phyloP scores from a whole-genome alignment of 2,797 vertebrate species.

The Danio kyathit region DNA sequence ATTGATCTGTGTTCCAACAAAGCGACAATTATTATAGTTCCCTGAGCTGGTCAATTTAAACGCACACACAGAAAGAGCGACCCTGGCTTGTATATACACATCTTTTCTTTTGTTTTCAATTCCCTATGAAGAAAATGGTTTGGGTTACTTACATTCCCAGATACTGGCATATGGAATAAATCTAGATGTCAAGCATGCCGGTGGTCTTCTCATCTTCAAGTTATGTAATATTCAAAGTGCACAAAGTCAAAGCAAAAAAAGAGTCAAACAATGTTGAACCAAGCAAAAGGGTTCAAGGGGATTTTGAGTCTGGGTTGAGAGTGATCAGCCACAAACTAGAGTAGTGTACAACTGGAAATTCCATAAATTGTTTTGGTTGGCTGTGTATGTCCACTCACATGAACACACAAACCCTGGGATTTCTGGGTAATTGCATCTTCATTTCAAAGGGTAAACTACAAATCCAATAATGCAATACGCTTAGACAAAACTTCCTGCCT shows the following conservation, averaged over 20 bases:
- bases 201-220: conserved; percentile 71
- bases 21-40: no score
- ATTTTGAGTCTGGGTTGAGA: conserved; percentile 45
- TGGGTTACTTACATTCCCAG: conserved; percentile 64
- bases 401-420: conserved; percentile 1
- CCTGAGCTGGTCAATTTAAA: no score
- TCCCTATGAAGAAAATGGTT: conserved; percentile 42
- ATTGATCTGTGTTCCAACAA: no score
- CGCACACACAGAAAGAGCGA: background rate
- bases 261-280: conserved; percentile 24
- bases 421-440: conserved; percentile 39
- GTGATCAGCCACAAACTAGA: conserved; percentile 32
- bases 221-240: conserved; percentile 71
- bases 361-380: conserved; percentile 44
- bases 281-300: conserved; percentile 39
- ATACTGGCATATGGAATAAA: conserved; percentile 76
- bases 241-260: conserved; percentile 56
- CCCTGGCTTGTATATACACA: background rate
- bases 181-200: conserved; percentile 75
- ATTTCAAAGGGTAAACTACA: conserved; percentile 16
- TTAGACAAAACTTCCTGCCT: conserved; percentile 30
- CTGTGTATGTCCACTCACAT: conserved; percentile 15
- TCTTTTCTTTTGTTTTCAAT: conserved; percentile 37
- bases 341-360: conserved; percentile 42
- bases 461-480: no score